These are phyloP conservation scores for Epizoanthus ramosus DNA, from an alignment of 92 coral and sea anemone species.

Conservation along the genomic window DNA sequence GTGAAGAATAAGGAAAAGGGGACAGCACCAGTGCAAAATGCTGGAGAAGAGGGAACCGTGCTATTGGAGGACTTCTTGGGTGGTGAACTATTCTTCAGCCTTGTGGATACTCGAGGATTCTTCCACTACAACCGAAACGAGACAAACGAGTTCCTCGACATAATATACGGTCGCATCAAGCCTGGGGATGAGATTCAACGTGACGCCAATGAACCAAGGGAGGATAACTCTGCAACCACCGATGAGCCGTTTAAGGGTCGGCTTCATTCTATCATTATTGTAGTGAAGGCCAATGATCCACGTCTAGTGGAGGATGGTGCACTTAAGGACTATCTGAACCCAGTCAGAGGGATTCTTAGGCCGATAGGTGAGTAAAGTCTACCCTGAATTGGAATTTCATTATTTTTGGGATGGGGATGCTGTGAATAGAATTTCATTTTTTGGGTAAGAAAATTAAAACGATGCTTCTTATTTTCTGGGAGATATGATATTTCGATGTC, in stretches of 20 bases:
- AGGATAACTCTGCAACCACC: neutral
- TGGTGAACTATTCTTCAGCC: slow-evolving; percentile 53
- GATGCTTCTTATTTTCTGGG: too few relatives aligned
- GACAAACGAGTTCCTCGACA: slow-evolving; percentile 53
- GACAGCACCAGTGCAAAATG: slow-evolving; percentile 32
- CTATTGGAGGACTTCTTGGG: slow-evolving; percentile 59
- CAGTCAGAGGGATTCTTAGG: slow-evolving; percentile 53
- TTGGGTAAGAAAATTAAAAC: too few relatives aligned
- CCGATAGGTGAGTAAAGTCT: slow-evolving; percentile 51
- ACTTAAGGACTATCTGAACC: slow-evolving; percentile 55
- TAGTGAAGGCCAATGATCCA: slow-evolving; percentile 62
- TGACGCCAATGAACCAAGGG: neutral
- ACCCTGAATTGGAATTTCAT: too few relatives aligned
- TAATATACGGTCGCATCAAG: slow-evolving; percentile 47
- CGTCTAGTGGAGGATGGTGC: slow-evolving; percentile 58
- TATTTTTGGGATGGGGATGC: too few relatives aligned
- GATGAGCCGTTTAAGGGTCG: slow-evolving; percentile 36
- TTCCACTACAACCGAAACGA: slow-evolving; percentile 53
- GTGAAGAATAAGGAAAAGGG: slow-evolving; percentile 62
- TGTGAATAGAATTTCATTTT: too few relatives aligned
- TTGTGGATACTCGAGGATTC: slow-evolving; percentile 71
- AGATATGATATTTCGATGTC: neutral
- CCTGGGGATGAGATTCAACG: slow-evolving; percentile 56
- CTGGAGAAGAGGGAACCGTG: slow-evolving; percentile 64
- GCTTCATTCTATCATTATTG: slow-evolving; percentile 65